These are phyloP conservation scores for Bimastos eiseni DNA, from an alignment of 2,888 invertebrate genomes.

Conservation along the genomic window DNA sequence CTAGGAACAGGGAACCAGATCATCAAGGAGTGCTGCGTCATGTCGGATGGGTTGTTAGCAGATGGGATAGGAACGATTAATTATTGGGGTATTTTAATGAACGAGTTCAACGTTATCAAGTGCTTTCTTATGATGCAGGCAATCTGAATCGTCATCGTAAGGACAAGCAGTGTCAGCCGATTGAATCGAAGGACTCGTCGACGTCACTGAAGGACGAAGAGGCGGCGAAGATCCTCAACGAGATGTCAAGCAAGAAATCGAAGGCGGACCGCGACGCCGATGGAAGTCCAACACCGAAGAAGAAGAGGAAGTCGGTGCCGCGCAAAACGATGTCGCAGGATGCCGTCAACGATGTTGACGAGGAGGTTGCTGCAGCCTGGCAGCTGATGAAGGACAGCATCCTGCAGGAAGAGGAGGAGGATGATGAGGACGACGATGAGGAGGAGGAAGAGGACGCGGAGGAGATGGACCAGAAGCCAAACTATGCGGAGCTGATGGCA, in stretches of 20 bases:
- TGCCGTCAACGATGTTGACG: constrained; percentile 9
- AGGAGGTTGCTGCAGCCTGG: constrained; percentile 31
- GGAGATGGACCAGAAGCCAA: constrained; percentile 4
- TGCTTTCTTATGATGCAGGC: constrained; percentile 47
- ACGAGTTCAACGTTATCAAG: not conserved
- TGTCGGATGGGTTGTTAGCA: no score
- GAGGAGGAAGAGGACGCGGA: constrained; percentile 2
- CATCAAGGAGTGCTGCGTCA: no score
- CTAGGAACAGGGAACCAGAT: no score
- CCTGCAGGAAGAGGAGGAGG: constrained; percentile 32
- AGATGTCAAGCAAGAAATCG: constrained; percentile 45
- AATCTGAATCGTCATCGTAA: constrained; percentile 59
- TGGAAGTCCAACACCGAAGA: constrained; percentile 29
- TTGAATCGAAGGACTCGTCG: constrained; percentile 33
- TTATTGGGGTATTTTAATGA: not conserved
- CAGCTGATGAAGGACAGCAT: constrained; percentile 10
- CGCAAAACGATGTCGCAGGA: constrained; percentile 29
- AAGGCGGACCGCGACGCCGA: constrained; percentile 5
- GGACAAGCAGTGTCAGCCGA: constrained; percentile 51
- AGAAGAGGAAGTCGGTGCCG: constrained; percentile 40
- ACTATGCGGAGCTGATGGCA: constrained; percentile 27
- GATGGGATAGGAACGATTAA: not conserved
- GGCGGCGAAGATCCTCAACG: constrained; percentile 55
- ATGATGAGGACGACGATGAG: constrained; percentile 16
- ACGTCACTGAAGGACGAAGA: constrained; percentile 57